Evolutionary conservation across 2,113 vertebrate genomes (phyloP), one percentile per base, ranked within the genome.

Genomic region (Pithys albifrons): DNA sequence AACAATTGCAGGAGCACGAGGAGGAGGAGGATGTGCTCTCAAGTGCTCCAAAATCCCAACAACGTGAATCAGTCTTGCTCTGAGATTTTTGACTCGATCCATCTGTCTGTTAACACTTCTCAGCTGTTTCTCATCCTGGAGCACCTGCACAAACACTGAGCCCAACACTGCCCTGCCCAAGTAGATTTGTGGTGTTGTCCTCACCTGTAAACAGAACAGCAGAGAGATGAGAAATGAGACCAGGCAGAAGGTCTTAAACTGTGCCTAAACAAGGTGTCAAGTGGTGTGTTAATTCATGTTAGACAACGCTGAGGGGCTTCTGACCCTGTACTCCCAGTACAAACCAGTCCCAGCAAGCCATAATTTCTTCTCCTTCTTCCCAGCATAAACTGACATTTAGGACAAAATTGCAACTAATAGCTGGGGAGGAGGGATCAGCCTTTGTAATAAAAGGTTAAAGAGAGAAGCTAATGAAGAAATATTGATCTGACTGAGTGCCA

Each of bases 291-390:
- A 27, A 49, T 37, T 77, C 59, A 10, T 6, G 3, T 11, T 18
- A 13, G 64, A 39, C 29, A 65, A 45, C 1, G 0, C 67, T n/a
- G 14, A 8, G 52, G 27, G 15, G 2, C 4, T 75, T 52, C 24
- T 39, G 41, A 28, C 45, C 25, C 17, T 82, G 54, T 35, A 52
- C 29, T 71, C 27, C n/a, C 41, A 31, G 1, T 1, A 17, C 7
- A 11, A 71, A 51, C 57, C 43, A 73, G 37, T 12, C 5, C 19
- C 37, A 48, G 17, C 6, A 51, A 66, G 19, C 11, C 39, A 27
- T 12, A 20, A 5, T 13, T 46, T 22, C 39, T 71, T 28, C 29
- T 86, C 39, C 55, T 12, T 5, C 51, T 69, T 51, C 19, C 22
- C 59, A 80, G 58, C 25, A 35, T 5, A n/a, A 52, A 48, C 7